A percentile compares a stretch with the other conserved stretches of the same genome.
Conservation (phyloP, 2,888 invertebrate species). For the Erannis defoliaria region DNA sequence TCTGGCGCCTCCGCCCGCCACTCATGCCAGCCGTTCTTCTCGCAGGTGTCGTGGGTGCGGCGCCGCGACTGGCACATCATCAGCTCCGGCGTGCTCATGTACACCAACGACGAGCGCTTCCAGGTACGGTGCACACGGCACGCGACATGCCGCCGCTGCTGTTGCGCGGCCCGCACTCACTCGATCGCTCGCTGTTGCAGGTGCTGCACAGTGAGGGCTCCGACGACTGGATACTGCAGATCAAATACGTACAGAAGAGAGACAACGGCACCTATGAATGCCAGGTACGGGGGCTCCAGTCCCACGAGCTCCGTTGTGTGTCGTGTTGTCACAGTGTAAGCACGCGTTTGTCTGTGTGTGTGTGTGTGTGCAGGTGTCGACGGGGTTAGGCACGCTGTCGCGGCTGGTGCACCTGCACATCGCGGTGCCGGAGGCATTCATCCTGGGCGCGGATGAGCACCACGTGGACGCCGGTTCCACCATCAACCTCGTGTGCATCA, state of each 20-base stretch:
- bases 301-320: too few species aligned
- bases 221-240: constrained; percentile 96
- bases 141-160: not conserved
- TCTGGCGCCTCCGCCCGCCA: too few species aligned
- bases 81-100: constrained; percentile 95
- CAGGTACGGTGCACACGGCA: constrained; percentile 65
- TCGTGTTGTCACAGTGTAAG: too few species aligned
- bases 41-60: constrained; percentile 97
- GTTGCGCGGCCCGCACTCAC: not conserved
- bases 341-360: too few species aligned
- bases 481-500: constrained; percentile 95
- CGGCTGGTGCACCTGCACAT: constrained; percentile 96
- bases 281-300: constrained; percentile 89
- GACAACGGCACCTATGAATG: constrained; percentile 97
- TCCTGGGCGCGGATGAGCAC: constrained; percentile 94
- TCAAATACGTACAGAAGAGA: constrained; percentile 96
- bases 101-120: constrained; percentile 96
- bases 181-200: constrained; percentile 48
- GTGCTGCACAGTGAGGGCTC: constrained; percentile 94
- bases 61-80: constrained; percentile 97
- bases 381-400: constrained; percentile 93
- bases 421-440: constrained; percentile 96
- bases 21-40: too few species aligned
- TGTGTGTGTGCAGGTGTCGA: constrained; percentile 91
- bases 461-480: constrained; percentile 96